Evolutionary conservation across 2,797 vertebrate species (phyloP).

Genomic region (Danio tinwini): DNA sequence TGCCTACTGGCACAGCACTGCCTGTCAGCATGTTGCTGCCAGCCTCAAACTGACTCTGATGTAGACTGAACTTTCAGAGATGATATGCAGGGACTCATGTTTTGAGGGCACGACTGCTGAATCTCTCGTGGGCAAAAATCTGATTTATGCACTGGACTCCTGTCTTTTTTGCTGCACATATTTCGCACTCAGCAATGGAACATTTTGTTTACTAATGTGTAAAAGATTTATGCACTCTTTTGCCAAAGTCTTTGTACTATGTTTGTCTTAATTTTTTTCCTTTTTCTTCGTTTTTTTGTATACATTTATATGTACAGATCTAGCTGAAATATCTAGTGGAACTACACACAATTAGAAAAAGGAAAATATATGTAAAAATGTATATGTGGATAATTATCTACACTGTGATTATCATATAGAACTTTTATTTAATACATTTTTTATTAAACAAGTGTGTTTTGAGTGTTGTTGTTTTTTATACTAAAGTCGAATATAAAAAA

Average conservation of each 20-base stretch:
- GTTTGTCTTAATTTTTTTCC: slow-evolving; percentile 74
- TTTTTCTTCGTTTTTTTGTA: slow-evolving; percentile 66
- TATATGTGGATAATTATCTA: slow-evolving; percentile 76
- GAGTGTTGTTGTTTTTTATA: background rate
- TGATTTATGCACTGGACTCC: slow-evolving; percentile 82
- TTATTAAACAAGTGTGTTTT: slow-evolving; percentile 58
- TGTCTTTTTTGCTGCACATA: slow-evolving; percentile 62
- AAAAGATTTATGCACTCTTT: slow-evolving; percentile 76
- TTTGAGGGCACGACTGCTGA: slow-evolving; percentile 68
- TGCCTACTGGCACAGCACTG: slow-evolving; percentile 66
- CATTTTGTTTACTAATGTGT: slow-evolving; percentile 77
- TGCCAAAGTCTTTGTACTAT: slow-evolving; percentile 84
- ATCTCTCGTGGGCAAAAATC: slow-evolving; percentile 70
- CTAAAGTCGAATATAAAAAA: background rate
- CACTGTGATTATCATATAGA: slow-evolving; percentile 74
- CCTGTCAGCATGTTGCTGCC: slow-evolving; percentile 82
- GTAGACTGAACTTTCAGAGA: slow-evolving; percentile 52
- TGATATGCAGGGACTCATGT: slow-evolving; percentile 63
- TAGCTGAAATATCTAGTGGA: slow-evolving; percentile 71
- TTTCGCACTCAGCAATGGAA: slow-evolving; percentile 59
- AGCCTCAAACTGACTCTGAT: slow-evolving; percentile 69
- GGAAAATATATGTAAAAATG: slow-evolving; percentile 65
- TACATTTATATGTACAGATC: slow-evolving; percentile 65
- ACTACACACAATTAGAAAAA: slow-evolving; percentile 75
- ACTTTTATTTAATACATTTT: slow-evolving; percentile 85